Evolutionary conservation across 2,113 vertebrate species (phyloP).

Genomic region (Rhinolophus ferrumequinum): DNA sequence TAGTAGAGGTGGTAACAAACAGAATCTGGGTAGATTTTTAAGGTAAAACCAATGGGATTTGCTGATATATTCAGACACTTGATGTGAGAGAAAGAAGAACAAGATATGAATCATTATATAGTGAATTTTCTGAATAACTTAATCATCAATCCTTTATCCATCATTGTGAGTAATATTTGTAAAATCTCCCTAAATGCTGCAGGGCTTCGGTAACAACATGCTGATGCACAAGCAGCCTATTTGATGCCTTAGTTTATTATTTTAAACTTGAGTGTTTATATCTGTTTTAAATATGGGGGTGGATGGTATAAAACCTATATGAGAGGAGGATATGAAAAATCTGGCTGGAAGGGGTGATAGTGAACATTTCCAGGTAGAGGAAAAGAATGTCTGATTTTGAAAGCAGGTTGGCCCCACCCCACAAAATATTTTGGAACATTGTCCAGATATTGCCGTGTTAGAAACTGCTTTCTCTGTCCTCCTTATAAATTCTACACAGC

Average conservation of each 20-base stretch:
- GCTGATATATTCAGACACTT: background rate
- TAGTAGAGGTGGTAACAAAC: background rate
- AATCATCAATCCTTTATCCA: background rate
- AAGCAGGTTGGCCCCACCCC: background rate
- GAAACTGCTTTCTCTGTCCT: background rate
- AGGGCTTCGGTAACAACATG: background rate
- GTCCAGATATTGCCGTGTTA: background rate
- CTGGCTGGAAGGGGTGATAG: background rate
- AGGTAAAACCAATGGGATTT: background rate
- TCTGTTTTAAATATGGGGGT: background rate
- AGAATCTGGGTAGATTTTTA: background rate
- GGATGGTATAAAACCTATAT: background rate
- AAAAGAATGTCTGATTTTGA: background rate
- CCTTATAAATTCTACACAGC: background rate
- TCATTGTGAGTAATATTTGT: background rate
- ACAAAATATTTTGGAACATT: background rate
- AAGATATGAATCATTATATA: background rate
- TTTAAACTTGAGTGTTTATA: background rate
- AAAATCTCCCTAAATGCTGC: background rate
- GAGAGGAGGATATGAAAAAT: background rate
- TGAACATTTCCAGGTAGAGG: background rate
- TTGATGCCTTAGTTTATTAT: background rate
- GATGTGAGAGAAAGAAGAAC: background rate
- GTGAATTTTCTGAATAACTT: background rate
- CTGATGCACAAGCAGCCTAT: background rate